These are phyloP conservation scores for Oeneis ivallda DNA, from an alignment of 2,888 invertebrate species.

Conservation along the genomic window DNA sequence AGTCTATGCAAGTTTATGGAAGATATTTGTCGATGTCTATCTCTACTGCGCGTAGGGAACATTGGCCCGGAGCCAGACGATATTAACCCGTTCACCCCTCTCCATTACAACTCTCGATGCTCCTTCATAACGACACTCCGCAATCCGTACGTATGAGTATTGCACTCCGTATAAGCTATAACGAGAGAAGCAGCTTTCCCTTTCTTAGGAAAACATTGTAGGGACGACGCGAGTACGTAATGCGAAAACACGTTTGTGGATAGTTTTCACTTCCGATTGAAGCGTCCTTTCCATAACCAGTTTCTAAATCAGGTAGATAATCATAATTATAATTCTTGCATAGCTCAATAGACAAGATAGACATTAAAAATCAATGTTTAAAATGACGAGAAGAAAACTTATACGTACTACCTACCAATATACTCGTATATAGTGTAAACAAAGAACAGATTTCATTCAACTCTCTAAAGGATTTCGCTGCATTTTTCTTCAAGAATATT, in stretches of 20 bases:
- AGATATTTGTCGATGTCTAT: constrained; percentile 1
- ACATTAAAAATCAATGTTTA: background rate
- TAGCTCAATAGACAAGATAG: background rate
- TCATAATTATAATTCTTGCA: background rate
- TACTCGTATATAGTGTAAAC: too few relatives aligned
- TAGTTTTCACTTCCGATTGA: background rate
- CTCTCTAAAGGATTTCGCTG: background rate
- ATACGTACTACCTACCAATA: too few relatives aligned
- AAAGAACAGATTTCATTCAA: background rate
- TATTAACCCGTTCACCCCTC: constrained; percentile 20
- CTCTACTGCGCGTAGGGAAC: background rate
- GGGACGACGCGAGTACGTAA: background rate
- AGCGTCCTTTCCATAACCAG: background rate
- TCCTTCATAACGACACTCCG: constrained; percentile 1
- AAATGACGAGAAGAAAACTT: too few relatives aligned
- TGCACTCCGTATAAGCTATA: background rate
- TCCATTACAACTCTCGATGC: constrained; percentile 18
- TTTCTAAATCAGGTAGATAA: background rate
- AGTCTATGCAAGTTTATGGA: background rate
- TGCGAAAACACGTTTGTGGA: background rate
- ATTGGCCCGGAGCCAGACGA: constrained; percentile 13
- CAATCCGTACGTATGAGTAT: constrained; percentile 7
- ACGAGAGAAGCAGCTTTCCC: constrained; percentile 4
- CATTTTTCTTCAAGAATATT: background rate
- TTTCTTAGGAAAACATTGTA: background rate